Conservation (phyloP, 2,797 vertebrate genomes). For the Melanotaenia boesemani region DNA sequence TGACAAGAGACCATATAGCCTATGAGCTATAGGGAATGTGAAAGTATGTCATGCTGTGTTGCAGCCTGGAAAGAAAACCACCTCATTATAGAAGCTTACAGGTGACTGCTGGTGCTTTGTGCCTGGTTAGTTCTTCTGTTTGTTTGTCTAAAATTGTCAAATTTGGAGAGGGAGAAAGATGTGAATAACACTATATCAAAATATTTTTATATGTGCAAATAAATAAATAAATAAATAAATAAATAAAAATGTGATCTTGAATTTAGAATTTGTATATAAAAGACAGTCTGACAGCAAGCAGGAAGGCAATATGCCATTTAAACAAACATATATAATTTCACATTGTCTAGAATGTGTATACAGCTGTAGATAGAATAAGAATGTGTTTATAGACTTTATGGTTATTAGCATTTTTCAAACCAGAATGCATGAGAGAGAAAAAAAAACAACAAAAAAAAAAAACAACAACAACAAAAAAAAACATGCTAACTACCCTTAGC, state of each 20-base stretch:
- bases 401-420: background rate
- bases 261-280: background rate
- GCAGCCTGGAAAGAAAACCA: background rate
- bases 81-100: background rate
- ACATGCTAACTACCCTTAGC: too few species aligned
- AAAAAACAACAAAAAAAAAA: too few species aligned
- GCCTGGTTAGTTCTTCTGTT: too few species aligned
- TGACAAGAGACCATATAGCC: background rate
- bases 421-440: background rate
- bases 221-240: too few species aligned
- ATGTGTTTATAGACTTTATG: background rate
- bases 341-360: background rate
- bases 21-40: background rate
- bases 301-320: background rate
- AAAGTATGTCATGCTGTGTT: background rate
- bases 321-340: background rate
- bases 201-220: too few species aligned
- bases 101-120: background rate
- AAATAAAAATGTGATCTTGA: background rate
- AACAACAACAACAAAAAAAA: too few species aligned
- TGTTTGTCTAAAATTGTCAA: too few species aligned
- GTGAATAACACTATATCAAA: too few species aligned
- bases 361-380: background rate
- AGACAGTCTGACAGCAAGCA: background rate
- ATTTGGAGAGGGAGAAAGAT: too few species aligned